Evolutionary conservation across 2,113 vertebrate genomes (phyloP), one percentile per base, ranked within the genome.

Genomic region (Peromyscus maniculatus): DNA sequence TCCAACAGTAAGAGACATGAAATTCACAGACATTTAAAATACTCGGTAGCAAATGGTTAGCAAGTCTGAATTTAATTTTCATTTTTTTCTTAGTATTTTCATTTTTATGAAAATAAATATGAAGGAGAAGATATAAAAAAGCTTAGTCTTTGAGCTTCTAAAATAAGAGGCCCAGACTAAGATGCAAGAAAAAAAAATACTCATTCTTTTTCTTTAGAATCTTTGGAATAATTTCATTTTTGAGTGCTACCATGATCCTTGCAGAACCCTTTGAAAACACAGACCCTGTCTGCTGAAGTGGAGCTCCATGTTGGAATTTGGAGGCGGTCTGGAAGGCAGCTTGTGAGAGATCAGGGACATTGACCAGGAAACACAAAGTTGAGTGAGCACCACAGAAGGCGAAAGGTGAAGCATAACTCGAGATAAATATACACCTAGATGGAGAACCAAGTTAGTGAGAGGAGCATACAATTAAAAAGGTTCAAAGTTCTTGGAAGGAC

Each of bases 121-220:
- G 74, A 89, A 84, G 7, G 26, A 93, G 39, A 93, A 84, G 33
- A 64, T 1, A 84, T 77, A 15, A 39, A 91, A 33, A 12, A 39
- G 7, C 39, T 83, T 74, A 17, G 33, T 88, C 93, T 88, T 71
- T 26, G 22, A 87, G 15, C 28, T 72, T 87, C 49, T 87, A 93
- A 94, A 97, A 82, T 43, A 83, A 31, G 64, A 95, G 22, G 11
- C 31, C 62, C 46, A 71, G 31, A 90, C 9, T 69, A 36, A 87
- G 46, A 43, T 49, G 26, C 15, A 97, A 96, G 74, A 83, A 16
- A 94, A 94, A 93, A 55, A 79, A 91, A 93, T 46, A 95, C 57
- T 46, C 16, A 43, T 67, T 33, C 31, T 74, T 49, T 94, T 84
- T 88, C 77, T 75, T 79, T 78, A 77, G 13, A 89, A 1, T 93